Evolutionary conservation across 1,140 invertebrate genomes (phyloP), one percentile per base, ranked within the genome.

Genomic region (Caerostris darwini): DNA sequence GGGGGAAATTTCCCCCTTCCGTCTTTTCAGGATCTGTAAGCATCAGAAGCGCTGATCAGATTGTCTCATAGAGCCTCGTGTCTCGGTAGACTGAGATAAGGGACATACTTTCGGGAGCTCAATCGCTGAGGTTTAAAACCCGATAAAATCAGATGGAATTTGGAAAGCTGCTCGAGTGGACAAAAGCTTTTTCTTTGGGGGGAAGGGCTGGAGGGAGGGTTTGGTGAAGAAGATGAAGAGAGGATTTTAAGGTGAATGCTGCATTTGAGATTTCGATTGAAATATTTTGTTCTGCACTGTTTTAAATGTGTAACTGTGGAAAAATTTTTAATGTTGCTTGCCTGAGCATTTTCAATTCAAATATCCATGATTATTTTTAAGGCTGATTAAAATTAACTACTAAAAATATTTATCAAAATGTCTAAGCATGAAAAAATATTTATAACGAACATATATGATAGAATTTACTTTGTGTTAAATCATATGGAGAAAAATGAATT

Each of bases 121-220:
- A 89, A 53, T 89, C 87, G 50, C 50, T 50, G 50, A 89, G 61
- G 87, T 89, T 89, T 89, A 89, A 69, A 89, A 89, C 61, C 61
- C 87, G 87, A 89, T 89, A 89, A 89, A 89, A 89, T 89, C 87
- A 53, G 64, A 89, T 89, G 57, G 6, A n/a, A 59, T 86, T 57
- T n/a, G 4, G n/a, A 61, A 50, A 69, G 14, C 87, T 69, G 59
- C 53, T 89, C n/a, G 7, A 89, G 64, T 89, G 87, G 64, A 89
- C 87, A 89, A 89, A 69, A 69, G 61, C 87, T 34, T 89, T 34
- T 69, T 89, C 54, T 3, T 12, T 3, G 0, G 85, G 7, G 7
- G 17, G 14, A 86, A 61, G 34, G 34, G 14, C 58, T 4, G 7
- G 61, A 54, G 19, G 54, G 14, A 87, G 6, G 34, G 34, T 61